phyloP scores from a whole-genome alignment of 2,113 vertebrate species.

The Hipposideros armiger region DNA sequence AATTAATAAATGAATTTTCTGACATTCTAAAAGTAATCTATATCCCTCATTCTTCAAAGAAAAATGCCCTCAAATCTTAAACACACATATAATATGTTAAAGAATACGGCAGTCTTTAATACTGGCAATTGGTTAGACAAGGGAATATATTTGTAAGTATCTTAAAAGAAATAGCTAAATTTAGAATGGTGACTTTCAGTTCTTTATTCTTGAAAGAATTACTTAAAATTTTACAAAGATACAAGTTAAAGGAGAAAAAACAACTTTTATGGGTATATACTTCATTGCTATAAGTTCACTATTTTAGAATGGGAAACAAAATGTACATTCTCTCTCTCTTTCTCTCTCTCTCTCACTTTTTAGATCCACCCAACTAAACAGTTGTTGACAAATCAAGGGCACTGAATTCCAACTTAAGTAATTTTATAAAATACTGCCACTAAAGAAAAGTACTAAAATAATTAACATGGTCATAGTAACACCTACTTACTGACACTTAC shows the following conservation, averaged over 20 bases:
- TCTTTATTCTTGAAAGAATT: slow-evolving; percentile 52
- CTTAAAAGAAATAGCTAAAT: slow-evolving; percentile 35
- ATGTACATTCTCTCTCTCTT: neutral
- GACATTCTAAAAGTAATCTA: neutral
- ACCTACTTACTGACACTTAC: slow-evolving; percentile 88
- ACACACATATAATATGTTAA: neutral
- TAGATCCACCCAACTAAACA: slow-evolving; percentile 30
- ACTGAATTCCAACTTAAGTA: neutral
- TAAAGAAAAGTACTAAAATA: slow-evolving; percentile 32
- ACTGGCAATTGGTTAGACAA: neutral
- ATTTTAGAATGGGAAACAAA: slow-evolving; percentile 50
- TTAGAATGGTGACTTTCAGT: neutral
- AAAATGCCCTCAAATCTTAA: slow-evolving; percentile 32
- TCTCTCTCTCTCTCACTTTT: neutral
- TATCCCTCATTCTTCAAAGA: slow-evolving; percentile 23
- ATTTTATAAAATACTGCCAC: slow-evolving; percentile 31
- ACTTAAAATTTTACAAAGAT: slow-evolving; percentile 12
- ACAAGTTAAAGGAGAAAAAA: slow-evolving; percentile 20
- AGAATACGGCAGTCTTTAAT: neutral
- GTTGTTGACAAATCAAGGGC: neutral
- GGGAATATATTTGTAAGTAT: slow-evolving; percentile 11
- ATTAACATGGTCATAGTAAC: slow-evolving; percentile 28
- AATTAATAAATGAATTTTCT: slow-evolving; percentile 31
- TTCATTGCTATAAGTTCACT: neutral
- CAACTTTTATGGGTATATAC: neutral